Percentiles rank a stretch among this genome's conserved stretches.
These are phyloP conservation scores for Kryptolebias marmoratus DNA, from an alignment of 2,113 vertebrate genomes.

Conservation along the genomic window DNA sequence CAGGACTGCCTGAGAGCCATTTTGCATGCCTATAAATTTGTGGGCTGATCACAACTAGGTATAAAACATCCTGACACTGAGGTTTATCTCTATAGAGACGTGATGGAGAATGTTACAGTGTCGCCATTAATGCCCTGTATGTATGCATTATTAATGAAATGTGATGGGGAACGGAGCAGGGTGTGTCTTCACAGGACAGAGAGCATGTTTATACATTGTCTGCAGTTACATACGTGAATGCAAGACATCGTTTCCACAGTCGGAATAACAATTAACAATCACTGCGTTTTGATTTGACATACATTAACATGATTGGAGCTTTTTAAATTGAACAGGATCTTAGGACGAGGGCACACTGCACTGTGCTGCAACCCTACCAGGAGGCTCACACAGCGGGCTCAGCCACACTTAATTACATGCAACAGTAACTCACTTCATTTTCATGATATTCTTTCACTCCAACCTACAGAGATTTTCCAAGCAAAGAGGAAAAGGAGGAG, in stretches of 20 bases:
- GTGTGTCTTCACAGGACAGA: constrained; percentile 59
- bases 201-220: constrained; percentile 52
- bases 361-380: constrained; percentile 50
- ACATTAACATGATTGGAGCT: constrained; percentile 5
- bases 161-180: constrained; percentile 60
- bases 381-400: constrained; percentile 69
- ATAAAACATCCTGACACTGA: constrained; percentile 45
- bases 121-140: constrained; percentile 69
- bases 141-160: constrained; percentile 77
- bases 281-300: constrained; percentile 6
- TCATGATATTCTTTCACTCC: constrained; percentile 53
- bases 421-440: constrained; percentile 72
- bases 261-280: neutral
- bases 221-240: constrained; percentile 30
- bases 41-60: constrained; percentile 49
- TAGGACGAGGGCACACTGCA: constrained; percentile 28
- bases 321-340: constrained; percentile 26
- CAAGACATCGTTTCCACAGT: neutral
- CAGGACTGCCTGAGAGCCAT: constrained; percentile 48
- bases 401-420: constrained; percentile 73
- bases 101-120: constrained; percentile 50
- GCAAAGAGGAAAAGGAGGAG: constrained; percentile 34
- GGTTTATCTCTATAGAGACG: constrained; percentile 39
- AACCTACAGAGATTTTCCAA: constrained; percentile 58
- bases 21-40: constrained; percentile 45